phyloP scores from a whole-genome alignment of 1,140 invertebrate species.

The Macrosteles quadrilineatus region DNA sequence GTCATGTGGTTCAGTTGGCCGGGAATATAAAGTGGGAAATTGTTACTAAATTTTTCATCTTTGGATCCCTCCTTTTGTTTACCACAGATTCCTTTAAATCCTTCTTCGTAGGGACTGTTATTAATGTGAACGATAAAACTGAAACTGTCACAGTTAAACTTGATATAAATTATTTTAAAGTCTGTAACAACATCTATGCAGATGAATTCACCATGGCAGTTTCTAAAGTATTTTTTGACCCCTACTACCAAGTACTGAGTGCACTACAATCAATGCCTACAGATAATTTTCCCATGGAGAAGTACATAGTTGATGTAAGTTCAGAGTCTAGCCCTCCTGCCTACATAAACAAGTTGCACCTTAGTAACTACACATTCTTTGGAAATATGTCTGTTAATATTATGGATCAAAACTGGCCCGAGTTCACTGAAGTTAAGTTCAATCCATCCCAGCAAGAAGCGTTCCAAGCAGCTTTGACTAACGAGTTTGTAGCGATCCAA shows the following conservation, averaged over 20 bases:
- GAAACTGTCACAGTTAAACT: too few relatives aligned
- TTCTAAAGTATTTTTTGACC: constrained; percentile 67
- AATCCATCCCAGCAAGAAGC: constrained; percentile 62
- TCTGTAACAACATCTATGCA: too few relatives aligned
- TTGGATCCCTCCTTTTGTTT: too few relatives aligned
- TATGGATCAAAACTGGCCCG: constrained; percentile 51
- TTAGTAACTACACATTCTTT: neutral
- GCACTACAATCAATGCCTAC: constrained; percentile 58
- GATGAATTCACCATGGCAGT: constrained; percentile 60
- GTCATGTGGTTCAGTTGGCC: neutral
- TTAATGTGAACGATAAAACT: too few relatives aligned
- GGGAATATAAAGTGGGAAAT: too few relatives aligned
- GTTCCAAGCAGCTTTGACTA: constrained; percentile 58
- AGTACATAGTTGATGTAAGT: constrained; percentile 60
- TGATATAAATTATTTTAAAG: too few relatives aligned
- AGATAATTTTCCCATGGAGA: constrained; percentile 61
- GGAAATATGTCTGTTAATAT: constrained; percentile 35
- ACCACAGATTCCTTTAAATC: too few relatives aligned
- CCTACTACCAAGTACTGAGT: constrained; percentile 64
- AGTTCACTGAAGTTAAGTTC: constrained; percentile 49
- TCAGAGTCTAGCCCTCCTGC: constrained; percentile 33
- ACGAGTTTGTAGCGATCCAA: constrained; percentile 74
- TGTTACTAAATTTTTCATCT: too few relatives aligned
- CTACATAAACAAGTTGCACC: constrained; percentile 37
- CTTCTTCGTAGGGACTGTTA: too few relatives aligned